Percentiles rank a stretch among this genome's conserved stretches.
These are phyloP conservation scores for Carcina quercana DNA, from an alignment of 2,888 invertebrate species.

Conservation along the genomic window DNA sequence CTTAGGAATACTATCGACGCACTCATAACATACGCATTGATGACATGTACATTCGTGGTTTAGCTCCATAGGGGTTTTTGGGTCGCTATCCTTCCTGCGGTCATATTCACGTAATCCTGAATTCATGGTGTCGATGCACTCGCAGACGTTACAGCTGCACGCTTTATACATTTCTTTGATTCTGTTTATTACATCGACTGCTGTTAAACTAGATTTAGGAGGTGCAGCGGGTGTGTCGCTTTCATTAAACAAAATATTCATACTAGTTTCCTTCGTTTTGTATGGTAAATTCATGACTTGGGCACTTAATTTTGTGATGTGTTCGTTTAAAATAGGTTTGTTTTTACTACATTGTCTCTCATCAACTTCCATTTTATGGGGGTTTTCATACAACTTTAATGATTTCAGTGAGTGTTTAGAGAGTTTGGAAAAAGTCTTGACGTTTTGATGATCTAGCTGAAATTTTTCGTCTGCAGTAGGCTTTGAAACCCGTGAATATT, in stretches of 20 bases:
- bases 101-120: too few relatives aligned
- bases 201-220: slow-evolving; percentile 9
- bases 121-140: slow-evolving; percentile 29
- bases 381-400: too few relatives aligned
- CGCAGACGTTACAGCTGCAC: slow-evolving; percentile 56
- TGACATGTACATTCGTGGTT: slow-evolving; percentile 12
- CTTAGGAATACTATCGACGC: slow-evolving; percentile 19
- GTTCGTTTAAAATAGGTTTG: too few relatives aligned
- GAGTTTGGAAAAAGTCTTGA: too few relatives aligned
- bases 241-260: slow-evolving; percentile 5
- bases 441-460: too few relatives aligned
- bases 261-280: too few relatives aligned
- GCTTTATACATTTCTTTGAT: slow-evolving; percentile 48
- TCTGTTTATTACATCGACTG: slow-evolving; percentile 35
- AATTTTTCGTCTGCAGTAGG: too few relatives aligned
- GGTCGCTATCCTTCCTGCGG: too few relatives aligned
- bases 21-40: slow-evolving; percentile 32
- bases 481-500: too few relatives aligned
- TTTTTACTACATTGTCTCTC: too few relatives aligned
- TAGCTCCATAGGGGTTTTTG: too few relatives aligned
- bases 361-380: neutral
- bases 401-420: too few relatives aligned
- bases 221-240: neutral
- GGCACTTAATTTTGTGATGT: slow-evolving; percentile 33
- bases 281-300: slow-evolving; percentile 38